Evolutionary conservation across 2,113 vertebrate species (phyloP), one percentile per base, ranked within the genome.

Genomic region (Odontesthes bonariensis): DNA sequence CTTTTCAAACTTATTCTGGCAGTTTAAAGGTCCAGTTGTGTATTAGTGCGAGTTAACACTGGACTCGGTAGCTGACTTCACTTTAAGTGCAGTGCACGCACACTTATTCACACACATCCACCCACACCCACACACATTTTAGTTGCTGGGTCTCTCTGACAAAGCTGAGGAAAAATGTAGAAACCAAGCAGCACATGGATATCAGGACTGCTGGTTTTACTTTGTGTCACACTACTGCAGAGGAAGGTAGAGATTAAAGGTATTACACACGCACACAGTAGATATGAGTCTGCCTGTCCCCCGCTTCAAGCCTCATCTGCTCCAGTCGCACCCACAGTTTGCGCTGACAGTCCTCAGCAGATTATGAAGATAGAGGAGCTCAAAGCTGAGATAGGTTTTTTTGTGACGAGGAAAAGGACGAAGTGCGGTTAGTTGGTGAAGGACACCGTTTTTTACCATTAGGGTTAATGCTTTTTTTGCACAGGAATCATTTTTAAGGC

Each of bases 41-140:
- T 44, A 55, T 54, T 55, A 52, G 58, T 16, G 58, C 11, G 4
- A 66, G 27, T 44, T 61, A 71, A 73, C 16, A 19, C 65, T 55
- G 17, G 47, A 31, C 66, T 75, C 71, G 57, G 72, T 23, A 75
- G 35, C 63, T 76, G 72, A 72, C 74, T 52, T 82, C 61, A 49
- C 77, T 65, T 73, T 64, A 35, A 69, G 27, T 38, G 44, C 35
- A 55, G 46, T 17, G 42, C 16, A 33, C 31, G 35, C 47, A 23
- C 12, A 22, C 60, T 53, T 10, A 52, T 66, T 67, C 20, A 42
- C 42, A 20, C 27, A 47, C 20, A 17, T 31, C 20, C 66, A 42
- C 66, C 11, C 62, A 63, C 49, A 67, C 47, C 4, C 38, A 42
- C 51, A 54, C 74, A 52, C 20, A 35, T 16, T 76, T 10, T 4